These are phyloP conservation scores for Amphiprion clarkii DNA, from an alignment of 2,797 vertebrate species.

Conservation along the genomic window DNA sequence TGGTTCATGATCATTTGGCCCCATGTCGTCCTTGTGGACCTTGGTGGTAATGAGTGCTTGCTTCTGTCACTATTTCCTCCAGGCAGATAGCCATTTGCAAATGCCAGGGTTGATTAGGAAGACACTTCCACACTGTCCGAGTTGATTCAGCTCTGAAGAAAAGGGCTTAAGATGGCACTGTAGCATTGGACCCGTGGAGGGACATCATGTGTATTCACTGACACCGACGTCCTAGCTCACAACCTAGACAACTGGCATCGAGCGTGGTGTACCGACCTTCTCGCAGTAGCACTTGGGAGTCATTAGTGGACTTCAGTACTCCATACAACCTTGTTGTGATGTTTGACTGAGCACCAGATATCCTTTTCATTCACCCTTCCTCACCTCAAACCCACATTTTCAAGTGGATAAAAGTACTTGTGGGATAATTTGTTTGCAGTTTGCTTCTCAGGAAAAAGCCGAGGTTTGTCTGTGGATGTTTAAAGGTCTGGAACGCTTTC, in stretches of 20 bases:
- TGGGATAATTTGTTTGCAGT: constrained; percentile 29
- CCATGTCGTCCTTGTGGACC: constrained; percentile 29
- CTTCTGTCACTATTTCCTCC: constrained; percentile 59
- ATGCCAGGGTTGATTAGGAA: constrained; percentile 57
- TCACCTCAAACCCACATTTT: constrained; percentile 11
- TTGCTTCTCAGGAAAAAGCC: constrained; percentile 10
- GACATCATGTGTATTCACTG: constrained; percentile 1
- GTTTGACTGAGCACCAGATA: constrained; percentile 25
- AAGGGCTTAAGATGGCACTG: constrained; percentile 33
- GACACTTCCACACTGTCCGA: constrained; percentile 29
- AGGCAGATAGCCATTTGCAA: constrained; percentile 60
- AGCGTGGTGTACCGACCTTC: constrained; percentile 18
- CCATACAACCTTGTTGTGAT: constrained; percentile 16
- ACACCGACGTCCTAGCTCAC: neutral
- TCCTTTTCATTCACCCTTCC: neutral
- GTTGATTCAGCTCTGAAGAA: constrained; percentile 32
- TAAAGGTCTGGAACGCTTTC: constrained; percentile 33
- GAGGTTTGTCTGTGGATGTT: constrained; percentile 26
- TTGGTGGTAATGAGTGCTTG: constrained; percentile 57
- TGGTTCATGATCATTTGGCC: constrained; percentile 51
- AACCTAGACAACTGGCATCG: constrained; percentile 12
- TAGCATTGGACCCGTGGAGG: neutral
- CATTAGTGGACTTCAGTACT: constrained; percentile 34
- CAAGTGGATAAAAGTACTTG: neutral
- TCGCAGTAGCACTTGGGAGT: constrained; percentile 42